Base-by-base conservation (phyloP, 35 echinoderm and acorn worm species). In the Stichopus chloronotus region DNA sequence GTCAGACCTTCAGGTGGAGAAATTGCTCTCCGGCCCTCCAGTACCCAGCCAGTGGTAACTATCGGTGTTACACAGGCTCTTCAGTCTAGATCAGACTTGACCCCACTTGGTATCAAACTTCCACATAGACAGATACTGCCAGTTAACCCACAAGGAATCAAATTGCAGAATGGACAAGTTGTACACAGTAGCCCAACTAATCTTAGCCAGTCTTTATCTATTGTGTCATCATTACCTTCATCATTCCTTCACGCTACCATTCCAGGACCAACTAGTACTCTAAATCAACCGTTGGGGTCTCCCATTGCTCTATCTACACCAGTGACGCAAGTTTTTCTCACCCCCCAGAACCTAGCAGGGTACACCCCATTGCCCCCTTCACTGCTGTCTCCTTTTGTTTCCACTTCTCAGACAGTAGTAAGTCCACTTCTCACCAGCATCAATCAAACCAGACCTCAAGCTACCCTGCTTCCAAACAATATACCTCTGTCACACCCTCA, bases 31-130 rank as follows among this genome's bases (percentile, higher is more conserved):
- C 76, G 80, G 21, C 88, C 79, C 7, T 56, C 63, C 17, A n/a
- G 81, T 57, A 78, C 90, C n/a, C 90, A 94, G 25, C 94, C 94
- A 52, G 94, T 94, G 7, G 94, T 94, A 11, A 94, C 94, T 23
- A 90, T 94, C 16, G 94, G 94, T 72, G 81, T 94, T 43, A 94
- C 90, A 9, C 90, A 91, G 22, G 78, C 93, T 4, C 76, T 94
- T 10, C 93, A 81, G 58, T 81, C 94, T 54, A 69, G 87, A 16
- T 25, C 87, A 85, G 82, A 85, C n/a, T 85, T 85, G 14, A 58
- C 55, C 24, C 52, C 82, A 58, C 82, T 25, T 76, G 84, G 54
- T 25, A 72, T 52, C 63, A 72, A 92, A 81, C 94, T 55, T 52
- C n/a, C 63, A 3, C 72, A 11, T 65, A 13, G 55, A 63, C 63